Base-by-base conservation (phyloP, 1,140 invertebrate species). In the Drosophila parvula region DNA sequence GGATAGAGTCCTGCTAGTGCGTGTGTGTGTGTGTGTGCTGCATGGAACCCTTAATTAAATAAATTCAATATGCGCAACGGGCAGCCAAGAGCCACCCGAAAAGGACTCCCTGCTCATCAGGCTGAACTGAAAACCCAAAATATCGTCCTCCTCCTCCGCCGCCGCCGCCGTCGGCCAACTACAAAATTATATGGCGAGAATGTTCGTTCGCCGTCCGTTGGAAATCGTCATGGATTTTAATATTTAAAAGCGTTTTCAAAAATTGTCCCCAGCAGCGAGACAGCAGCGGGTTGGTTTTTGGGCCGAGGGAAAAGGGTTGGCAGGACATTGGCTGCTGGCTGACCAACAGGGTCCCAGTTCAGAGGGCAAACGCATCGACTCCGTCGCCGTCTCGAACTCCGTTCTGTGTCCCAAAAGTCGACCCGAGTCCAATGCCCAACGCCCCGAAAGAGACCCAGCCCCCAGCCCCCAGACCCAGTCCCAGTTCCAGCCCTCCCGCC, bases 231-330 rank as follows among this genome's bases (percentile, higher is more conserved):
- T 89, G 84, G 84, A 89, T 89, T 89, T 89, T 89, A 89, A 89
- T 89, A 89, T 89, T 89, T 89, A 89, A 89, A 89, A 89, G 84
- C 84, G 84, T 89, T 89, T 89, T 84, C 84, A 89, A 83, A 89
- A 89, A 89, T 79, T 88, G 84, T 89, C 80, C 80, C 61, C 65
- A 28, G 34, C 16, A 41, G 45, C 10, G 34, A 28, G 51, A 45
- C 43, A 5, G 27, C n/a, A n/a, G 28, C 5, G 32, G 18, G 38
- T 0, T 22, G 47, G 36, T 5, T 41, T 41, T 16, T 7, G 10
- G 28, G 18, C 30, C 8, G 16, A 16, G 62, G 47, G 64, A 12
- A 45, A 70, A 47, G 50, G 68, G 61, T 64, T 64, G 51, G 28
- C 41, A 38, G 77, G 64, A 74, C 84, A 78, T 81, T 74, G 79